phyloP scores from a whole-genome alignment of 2,113 vertebrate species.

The Poecilia latipinna region DNA sequence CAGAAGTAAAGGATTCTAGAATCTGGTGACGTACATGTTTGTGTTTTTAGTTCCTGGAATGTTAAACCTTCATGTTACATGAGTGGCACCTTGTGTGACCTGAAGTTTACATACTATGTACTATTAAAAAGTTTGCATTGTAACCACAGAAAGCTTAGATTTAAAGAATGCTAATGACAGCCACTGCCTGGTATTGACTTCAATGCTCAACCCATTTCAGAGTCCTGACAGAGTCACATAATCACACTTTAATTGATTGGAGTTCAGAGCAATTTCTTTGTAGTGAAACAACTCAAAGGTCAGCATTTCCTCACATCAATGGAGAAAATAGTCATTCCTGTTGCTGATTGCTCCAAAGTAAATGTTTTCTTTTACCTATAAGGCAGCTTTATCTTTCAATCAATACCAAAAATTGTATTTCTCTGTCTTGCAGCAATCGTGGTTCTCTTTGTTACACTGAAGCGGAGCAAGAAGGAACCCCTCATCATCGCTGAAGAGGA shows the following conservation, averaged over 20 bases:
- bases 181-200: background rate
- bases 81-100: background rate
- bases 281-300: background rate
- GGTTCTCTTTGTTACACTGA: conserved; percentile 92
- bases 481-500: conserved; percentile 96
- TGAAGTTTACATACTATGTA: background rate
- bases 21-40: background rate
- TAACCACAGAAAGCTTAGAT: background rate
- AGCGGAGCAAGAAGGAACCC: conserved; percentile 93
- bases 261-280: background rate
- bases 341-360: background rate
- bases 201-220: background rate
- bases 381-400: background rate
- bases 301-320: background rate
- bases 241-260: background rate
- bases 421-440: conserved; percentile 85
- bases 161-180: background rate
- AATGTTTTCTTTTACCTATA: background rate
- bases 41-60: background rate
- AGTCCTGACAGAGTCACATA: background rate
- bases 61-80: background rate
- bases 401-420: background rate
- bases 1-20: background rate
- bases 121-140: background rate
- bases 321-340: background rate